Percentiles rank a stretch among this genome's conserved stretches.
phyloP scores from a whole-genome alignment of 2,888 invertebrate genomes.

The Trypoxylon attenuatum region DNA sequence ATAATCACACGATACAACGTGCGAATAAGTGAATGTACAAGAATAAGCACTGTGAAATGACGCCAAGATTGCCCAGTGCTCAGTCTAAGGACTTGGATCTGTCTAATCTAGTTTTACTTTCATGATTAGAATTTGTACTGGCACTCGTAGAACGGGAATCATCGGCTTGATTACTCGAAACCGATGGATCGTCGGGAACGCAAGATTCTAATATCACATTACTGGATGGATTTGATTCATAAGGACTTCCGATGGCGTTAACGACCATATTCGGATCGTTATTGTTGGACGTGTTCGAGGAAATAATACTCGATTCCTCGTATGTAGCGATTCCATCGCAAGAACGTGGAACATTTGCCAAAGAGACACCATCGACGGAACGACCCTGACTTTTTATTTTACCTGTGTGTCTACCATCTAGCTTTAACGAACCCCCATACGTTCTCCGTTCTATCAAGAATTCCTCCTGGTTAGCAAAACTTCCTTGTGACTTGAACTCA shows the following conservation, averaged over 20 bases:
- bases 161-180: slow-evolving; percentile 42
- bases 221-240: slow-evolving; percentile 72
- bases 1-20: slow-evolving; percentile 6
- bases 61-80: slow-evolving; percentile 29
- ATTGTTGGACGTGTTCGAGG: not conserved
- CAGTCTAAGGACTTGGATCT: slow-evolving; percentile 72
- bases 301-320: not conserved
- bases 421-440: slow-evolving; percentile 60
- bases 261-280: no score
- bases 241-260: slow-evolving; percentile 26
- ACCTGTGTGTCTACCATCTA: slow-evolving; percentile 42
- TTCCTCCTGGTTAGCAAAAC: slow-evolving; percentile 5
- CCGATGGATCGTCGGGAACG: slow-evolving; percentile 58
- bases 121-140: slow-evolving; percentile 68
- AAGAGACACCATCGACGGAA: slow-evolving; percentile 13
- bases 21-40: slow-evolving; percentile 31
- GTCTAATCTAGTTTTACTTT: slow-evolving; percentile 73
- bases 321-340: slow-evolving; percentile 28
- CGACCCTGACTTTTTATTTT: slow-evolving; percentile 28
- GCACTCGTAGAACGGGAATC: slow-evolving; percentile 52
- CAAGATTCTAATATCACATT: slow-evolving; percentile 73
- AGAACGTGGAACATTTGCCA: slow-evolving; percentile 25
- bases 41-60: slow-evolving; percentile 39
- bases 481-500: not conserved
- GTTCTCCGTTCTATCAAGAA: slow-evolving; percentile 29